Percentiles rank a stretch among this genome's conserved stretches.
Evolutionary conservation across 2,113 vertebrate species (phyloP).

Genomic region (Panthera uncia): DNA sequence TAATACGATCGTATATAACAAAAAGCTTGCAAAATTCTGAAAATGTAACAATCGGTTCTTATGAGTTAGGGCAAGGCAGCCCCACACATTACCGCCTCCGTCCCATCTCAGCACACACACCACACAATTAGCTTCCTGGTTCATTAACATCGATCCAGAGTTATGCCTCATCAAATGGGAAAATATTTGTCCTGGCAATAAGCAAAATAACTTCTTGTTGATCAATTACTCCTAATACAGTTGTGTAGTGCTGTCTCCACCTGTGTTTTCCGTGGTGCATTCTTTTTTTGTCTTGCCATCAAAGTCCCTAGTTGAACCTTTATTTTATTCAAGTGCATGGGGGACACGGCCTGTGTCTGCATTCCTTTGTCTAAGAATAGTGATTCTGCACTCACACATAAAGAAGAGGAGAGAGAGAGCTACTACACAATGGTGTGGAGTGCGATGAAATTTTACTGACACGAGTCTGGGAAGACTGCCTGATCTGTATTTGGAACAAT

Average conservation of each 20-base stretch:
- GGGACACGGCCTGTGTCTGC: background rate
- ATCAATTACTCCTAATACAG: background rate
- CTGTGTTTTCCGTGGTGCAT: background rate
- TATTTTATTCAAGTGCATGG: conserved; percentile 16
- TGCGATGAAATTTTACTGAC: conserved; percentile 68
- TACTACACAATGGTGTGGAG: conserved; percentile 19
- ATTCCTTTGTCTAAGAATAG: conserved; percentile 57
- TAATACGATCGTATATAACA: background rate
- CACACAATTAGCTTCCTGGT: conserved; percentile 54
- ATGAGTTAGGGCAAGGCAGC: background rate
- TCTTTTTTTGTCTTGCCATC: background rate
- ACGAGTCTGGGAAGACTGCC: conserved; percentile 62
- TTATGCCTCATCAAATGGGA: conserved; percentile 62
- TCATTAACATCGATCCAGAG: conserved; percentile 51
- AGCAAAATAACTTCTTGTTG: conserved; percentile 45
- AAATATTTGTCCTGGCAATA: conserved; percentile 67
- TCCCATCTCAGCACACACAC: background rate
- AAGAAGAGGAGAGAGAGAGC: conserved; percentile 23
- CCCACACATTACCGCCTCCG: background rate
- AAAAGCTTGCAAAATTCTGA: background rate
- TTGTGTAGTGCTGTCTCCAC: background rate
- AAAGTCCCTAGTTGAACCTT: background rate
- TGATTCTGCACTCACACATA: conserved; percentile 34
- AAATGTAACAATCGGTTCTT: background rate
- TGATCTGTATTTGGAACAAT: conserved; percentile 72